phyloP scores from a whole-genome alignment of 2,888 invertebrate species.

The Automeris io region DNA sequence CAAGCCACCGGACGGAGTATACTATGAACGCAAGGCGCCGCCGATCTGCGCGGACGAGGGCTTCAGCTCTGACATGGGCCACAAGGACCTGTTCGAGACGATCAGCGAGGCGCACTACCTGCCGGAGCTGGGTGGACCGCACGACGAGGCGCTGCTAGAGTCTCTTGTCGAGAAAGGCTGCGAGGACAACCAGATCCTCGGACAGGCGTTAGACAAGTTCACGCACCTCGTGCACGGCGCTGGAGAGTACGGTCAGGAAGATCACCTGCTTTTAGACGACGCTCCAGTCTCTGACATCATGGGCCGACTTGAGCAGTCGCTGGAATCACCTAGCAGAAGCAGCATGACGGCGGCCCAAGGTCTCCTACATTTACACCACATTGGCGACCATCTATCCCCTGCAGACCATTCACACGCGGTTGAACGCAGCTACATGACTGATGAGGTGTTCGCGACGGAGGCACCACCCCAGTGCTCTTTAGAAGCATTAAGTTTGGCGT shows the following conservation, averaged over 20 bases:
- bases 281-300: constrained; percentile 79
- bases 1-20: constrained; percentile 51
- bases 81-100: constrained; percentile 67
- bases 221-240: constrained; percentile 55
- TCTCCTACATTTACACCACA: constrained; percentile 56
- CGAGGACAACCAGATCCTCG: constrained; percentile 76
- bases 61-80: constrained; percentile 50
- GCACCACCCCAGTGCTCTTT: constrained; percentile 38
- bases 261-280: constrained; percentile 58
- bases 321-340: constrained; percentile 66
- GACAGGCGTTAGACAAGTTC: constrained; percentile 60
- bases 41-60: constrained; percentile 40
- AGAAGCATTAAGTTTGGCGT: constrained; percentile 34
- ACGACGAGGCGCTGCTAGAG: constrained; percentile 76
- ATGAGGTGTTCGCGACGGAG: constrained; percentile 42
- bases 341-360: constrained; percentile 66
- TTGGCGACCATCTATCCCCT: constrained; percentile 44
- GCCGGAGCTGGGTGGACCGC: constrained; percentile 60
- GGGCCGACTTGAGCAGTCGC: constrained; percentile 78
- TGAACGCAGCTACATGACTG: constrained; percentile 57
- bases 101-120: constrained; percentile 69
- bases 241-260: constrained; percentile 65
- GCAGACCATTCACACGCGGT: constrained; percentile 49
- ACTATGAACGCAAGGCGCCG: constrained; percentile 46
- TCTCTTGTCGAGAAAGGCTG: constrained; percentile 79